Percentiles rank a stretch among this genome's conserved stretches.
phyloP scores from a whole-genome alignment of 2,797 vertebrate genomes.

The Melanitta fusca region DNA sequence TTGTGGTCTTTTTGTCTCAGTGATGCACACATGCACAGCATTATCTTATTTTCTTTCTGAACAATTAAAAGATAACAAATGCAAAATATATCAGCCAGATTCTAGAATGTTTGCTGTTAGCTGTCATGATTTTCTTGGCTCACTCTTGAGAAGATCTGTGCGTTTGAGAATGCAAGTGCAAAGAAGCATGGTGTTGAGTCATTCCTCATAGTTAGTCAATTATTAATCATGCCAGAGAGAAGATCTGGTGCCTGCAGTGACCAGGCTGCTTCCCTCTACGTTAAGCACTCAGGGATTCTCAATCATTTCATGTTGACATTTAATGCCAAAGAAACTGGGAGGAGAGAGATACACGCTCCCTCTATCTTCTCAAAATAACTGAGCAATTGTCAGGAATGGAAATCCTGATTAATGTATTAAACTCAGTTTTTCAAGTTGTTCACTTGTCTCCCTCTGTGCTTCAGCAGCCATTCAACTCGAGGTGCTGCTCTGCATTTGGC shows the following conservation, averaged over 20 bases:
- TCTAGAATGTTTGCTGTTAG: not conserved
- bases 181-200: not conserved
- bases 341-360: not conserved
- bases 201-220: slow-evolving; percentile 5
- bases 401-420: not conserved
- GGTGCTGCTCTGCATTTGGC: not conserved
- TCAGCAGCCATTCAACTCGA: not conserved
- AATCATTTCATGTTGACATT: not conserved
- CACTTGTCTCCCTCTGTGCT: not conserved
- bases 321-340: not conserved
- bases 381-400: not conserved
- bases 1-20: not conserved
- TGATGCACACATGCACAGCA: not conserved
- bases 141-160: not conserved
- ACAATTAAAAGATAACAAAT: not conserved
- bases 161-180: not conserved
- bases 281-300: not conserved
- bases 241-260: not conserved
- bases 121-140: slow-evolving; percentile 17
- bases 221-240: not conserved
- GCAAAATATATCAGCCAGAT: not conserved
- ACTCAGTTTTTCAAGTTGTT: not conserved
- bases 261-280: not conserved
- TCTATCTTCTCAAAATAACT: not conserved
- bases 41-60: not conserved